Evolutionary conservation across 2,888 invertebrate species (phyloP), one percentile per base, ranked within the genome.

Genomic region (Melikaiella ostensackeni): DNA sequence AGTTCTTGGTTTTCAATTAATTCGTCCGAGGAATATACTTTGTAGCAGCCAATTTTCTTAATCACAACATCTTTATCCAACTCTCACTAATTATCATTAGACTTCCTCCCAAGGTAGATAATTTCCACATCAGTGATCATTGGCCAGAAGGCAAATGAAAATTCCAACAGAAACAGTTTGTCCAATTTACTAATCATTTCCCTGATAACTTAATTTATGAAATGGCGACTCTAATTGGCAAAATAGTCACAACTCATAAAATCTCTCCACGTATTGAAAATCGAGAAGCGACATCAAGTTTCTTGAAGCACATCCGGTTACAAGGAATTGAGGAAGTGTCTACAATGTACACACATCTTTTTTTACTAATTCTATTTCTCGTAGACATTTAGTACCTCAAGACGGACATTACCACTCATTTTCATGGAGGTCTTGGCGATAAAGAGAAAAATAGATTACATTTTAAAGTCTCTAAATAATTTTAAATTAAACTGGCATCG

Each of bases 381-480:
- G 19, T 27, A 24, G 64, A 64, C 24, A 66, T 24, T 46, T 46
- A 1, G 8, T 21, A 21, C 21, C 9, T 21, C 55, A 21, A 19
- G 27, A 46, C 42, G 38, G 9, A 66, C 16, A 66, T 66, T 30
- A 70, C 11, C 9, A 19, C 3, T 30, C 8, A 16, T 30, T 70
- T 70, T n/a, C 50, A 30, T 13, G 30, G 70, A 50, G 50, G 50
- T 70, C 70, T 70, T 46, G 19, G 19, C n/a, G 11, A 27, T 70
- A 70, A 70, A 70, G 9, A 11, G 50, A 30, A 33, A 27, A 27
- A 24, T 42, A 64, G 64, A 64, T 64, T 16, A 30, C 11, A 27
- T 11, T 70, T 70, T 33, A 46, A 30, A 50, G 46, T 70, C 30
- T 30, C n/a, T 33, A 55, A 70, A 70, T 55, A 70, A 70, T 35